phyloP scores from a whole-genome alignment of 2,797 vertebrate genomes.

The Psittacula echo region DNA sequence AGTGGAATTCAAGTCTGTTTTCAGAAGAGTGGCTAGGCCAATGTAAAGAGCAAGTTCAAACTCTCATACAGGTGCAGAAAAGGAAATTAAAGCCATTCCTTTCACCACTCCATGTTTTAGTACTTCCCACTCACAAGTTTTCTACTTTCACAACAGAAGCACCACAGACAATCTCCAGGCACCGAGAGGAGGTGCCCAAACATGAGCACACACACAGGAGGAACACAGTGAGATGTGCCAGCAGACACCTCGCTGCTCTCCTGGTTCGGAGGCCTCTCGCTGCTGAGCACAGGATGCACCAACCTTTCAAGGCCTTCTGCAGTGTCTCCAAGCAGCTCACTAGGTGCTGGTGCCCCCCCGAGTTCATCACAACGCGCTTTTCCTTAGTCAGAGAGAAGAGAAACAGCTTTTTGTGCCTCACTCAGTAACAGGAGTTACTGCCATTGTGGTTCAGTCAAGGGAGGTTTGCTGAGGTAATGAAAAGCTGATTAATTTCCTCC shows the following conservation, averaged over 20 bases:
- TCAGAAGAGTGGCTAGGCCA: not conserved
- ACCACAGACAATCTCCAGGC: not conserved
- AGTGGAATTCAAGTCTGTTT: not conserved
- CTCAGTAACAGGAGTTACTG: not conserved
- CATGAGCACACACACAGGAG: rapidly evolving
- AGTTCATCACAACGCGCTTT: slow-evolving; percentile 91
- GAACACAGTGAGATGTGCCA: rapidly evolving
- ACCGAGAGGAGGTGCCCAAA: rapidly evolving
- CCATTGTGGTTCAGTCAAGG: not conserved
- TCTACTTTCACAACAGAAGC: not conserved
- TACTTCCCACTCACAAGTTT: not conserved
- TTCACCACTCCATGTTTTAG: not conserved
- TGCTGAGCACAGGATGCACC: not conserved
- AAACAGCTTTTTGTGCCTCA: not conserved
- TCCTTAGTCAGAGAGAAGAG: slow-evolving; percentile 80
- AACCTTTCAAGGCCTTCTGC: slow-evolving; percentile 97
- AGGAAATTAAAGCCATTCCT: not conserved
- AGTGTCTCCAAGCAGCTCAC: slow-evolving; percentile 94
- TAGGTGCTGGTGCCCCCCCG: slow-evolving; percentile 92
- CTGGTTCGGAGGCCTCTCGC: not conserved
- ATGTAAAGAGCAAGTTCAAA: not conserved
- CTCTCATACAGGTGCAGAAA: not conserved
- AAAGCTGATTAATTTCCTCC: not conserved
- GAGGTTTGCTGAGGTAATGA: not conserved
- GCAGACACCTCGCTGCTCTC: not conserved